These are phyloP conservation scores for Erpornis zantholeuca DNA, from an alignment of 2,113 vertebrate genomes.

Conservation along the genomic window DNA sequence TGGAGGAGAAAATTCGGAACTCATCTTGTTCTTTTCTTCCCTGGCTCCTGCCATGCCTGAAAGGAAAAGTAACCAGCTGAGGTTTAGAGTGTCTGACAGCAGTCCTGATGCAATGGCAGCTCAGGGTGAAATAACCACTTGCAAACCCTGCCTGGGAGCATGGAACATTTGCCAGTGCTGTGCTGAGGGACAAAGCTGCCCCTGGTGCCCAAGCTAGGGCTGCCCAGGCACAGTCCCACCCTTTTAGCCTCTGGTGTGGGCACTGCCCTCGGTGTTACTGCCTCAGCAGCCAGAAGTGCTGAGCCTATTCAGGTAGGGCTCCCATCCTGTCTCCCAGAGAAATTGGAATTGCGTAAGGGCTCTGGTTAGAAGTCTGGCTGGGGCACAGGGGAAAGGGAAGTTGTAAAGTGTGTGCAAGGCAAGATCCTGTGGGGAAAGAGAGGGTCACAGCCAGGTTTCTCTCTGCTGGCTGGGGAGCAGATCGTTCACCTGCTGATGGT, in stretches of 20 bases:
- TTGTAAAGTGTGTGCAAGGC: neutral
- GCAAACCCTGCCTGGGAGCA: constrained; percentile 17
- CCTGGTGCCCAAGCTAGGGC: neutral
- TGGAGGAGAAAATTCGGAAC: neutral
- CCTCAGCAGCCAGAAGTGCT: neutral
- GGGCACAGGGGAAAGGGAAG: neutral
- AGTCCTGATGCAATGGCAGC: neutral
- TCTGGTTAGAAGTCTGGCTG: neutral
- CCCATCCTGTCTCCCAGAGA: neutral
- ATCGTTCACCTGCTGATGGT: neutral
- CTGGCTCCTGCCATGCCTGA: neutral
- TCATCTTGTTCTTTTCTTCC: neutral
- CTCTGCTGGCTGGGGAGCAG: neutral
- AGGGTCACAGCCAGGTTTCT: neutral
- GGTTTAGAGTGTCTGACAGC: neutral
- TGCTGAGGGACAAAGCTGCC: neutral
- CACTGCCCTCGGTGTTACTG: neutral
- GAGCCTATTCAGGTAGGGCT: neutral
- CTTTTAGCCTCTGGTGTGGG: constrained; percentile 15
- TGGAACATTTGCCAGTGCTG: neutral
- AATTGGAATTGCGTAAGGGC: neutral
- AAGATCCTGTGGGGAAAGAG: neutral
- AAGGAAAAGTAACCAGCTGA: neutral
- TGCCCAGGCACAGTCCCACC: neutral
- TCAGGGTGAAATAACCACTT: neutral